Evolutionary conservation across 2,888 invertebrate genomes (phyloP).

Genomic region (Drosophila setosimentum): DNA sequence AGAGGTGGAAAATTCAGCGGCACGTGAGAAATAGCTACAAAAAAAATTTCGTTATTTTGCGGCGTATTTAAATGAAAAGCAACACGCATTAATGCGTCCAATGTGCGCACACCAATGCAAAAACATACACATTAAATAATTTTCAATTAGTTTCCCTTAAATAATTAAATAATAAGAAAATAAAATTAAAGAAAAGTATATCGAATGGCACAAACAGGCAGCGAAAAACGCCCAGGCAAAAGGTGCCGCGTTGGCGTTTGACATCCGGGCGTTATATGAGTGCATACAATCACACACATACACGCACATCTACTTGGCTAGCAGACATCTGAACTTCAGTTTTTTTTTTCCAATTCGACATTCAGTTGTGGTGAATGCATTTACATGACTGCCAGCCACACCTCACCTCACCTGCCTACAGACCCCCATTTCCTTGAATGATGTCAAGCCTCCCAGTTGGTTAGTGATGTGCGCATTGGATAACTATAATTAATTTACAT

Average conservation of each 20-base stretch:
- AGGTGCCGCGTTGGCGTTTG: slow-evolving; percentile 49
- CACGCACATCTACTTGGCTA: slow-evolving; percentile 31
- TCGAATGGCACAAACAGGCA: slow-evolving; percentile 60
- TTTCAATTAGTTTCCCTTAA: slow-evolving; percentile 64
- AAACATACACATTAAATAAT: slow-evolving; percentile 29
- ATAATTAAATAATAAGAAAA: slow-evolving; percentile 5
- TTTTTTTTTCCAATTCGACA: slow-evolving; percentile 49
- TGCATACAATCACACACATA: slow-evolving; percentile 17
- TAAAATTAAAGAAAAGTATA: slow-evolving; percentile 48
- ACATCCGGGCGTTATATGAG: slow-evolving; percentile 25
- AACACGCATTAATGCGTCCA: slow-evolving; percentile 68
- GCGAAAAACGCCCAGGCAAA: slow-evolving; percentile 32
- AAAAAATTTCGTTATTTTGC: slow-evolving; percentile 24
- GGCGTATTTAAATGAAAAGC: slow-evolving; percentile 62
- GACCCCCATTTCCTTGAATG: neutral
- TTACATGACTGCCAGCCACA: slow-evolving; percentile 47
- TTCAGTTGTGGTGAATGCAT: slow-evolving; percentile 73
- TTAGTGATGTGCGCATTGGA: slow-evolving; percentile 39
- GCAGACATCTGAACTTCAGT: slow-evolving; percentile 74
- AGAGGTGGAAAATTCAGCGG: slow-evolving; percentile 16
- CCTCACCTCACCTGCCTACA: neutral
- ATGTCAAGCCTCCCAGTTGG: neutral
- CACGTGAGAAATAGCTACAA: neutral
- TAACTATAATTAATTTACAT: slow-evolving; percentile 78
- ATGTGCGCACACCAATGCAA: slow-evolving; percentile 38